Conservation (phyloP, 2,113 vertebrate species). For the Gymnogyps californianus region DNA sequence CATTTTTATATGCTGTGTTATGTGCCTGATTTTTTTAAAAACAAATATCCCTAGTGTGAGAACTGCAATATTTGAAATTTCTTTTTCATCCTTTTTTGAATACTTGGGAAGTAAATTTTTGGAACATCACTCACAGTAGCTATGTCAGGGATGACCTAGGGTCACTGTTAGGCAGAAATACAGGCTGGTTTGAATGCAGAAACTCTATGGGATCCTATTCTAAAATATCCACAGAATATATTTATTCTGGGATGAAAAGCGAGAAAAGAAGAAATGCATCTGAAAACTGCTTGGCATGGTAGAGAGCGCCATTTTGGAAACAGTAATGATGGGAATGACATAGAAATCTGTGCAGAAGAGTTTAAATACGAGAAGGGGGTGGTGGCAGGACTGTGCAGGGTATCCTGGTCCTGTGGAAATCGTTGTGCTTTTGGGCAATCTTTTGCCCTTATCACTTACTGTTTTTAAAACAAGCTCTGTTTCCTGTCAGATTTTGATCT, state of each 20-base stretch:
- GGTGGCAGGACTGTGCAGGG: background rate
- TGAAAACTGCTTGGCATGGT: background rate
- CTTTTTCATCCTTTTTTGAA: background rate
- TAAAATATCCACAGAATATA: background rate
- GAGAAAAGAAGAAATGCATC: background rate
- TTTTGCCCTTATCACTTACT: background rate
- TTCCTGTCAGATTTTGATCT: background rate
- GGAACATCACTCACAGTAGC: background rate
- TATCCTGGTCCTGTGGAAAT: background rate
- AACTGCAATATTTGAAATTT: background rate
- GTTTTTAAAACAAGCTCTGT: background rate
- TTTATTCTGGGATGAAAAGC: background rate
- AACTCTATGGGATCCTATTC: background rate
- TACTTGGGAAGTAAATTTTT: background rate
- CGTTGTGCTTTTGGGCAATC: background rate
- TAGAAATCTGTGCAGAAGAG: background rate
- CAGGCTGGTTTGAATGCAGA: background rate
- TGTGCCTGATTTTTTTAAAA: background rate
- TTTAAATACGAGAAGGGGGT: background rate
- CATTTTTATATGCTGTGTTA: background rate
- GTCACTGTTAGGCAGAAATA: background rate
- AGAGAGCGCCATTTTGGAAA: background rate
- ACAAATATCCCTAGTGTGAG: background rate
- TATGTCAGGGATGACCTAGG: background rate
- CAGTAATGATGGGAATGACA: background rate